These are phyloP conservation scores for Cephalopachus bancanus DNA, from an alignment of 2,797 vertebrate species.

Conservation along the genomic window DNA sequence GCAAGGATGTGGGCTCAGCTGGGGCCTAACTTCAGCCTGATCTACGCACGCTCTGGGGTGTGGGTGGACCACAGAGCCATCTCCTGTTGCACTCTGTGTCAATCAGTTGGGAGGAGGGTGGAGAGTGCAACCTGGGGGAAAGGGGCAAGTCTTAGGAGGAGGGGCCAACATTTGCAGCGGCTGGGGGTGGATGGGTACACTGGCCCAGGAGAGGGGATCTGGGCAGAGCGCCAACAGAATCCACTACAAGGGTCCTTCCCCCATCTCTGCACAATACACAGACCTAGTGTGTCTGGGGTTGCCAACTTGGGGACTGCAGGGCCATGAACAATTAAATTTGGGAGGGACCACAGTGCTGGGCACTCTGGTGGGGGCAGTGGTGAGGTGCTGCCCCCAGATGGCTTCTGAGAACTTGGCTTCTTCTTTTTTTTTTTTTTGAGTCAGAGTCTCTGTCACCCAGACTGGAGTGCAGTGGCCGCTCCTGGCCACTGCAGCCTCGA, in stretches of 20 bases:
- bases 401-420: background rate
- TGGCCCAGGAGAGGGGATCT: background rate
- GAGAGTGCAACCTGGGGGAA: background rate
- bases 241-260: background rate
- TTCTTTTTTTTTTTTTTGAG: background rate
- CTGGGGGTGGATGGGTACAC: background rate
- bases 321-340: background rate
- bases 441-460: too few species aligned
- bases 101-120: background rate
- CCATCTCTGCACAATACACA: background rate
- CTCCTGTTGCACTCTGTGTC: background rate
- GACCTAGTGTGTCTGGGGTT: background rate
- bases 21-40: background rate
- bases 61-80: background rate
- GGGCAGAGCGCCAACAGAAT: background rate
- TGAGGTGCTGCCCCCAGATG: constrained; percentile 14
- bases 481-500: too few species aligned
- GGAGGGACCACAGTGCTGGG: background rate
- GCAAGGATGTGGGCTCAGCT: background rate
- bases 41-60: background rate
- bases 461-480: too few species aligned
- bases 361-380: background rate
- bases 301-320: background rate
- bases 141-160: background rate
- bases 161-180: background rate